A percentile compares a stretch with the other conserved stretches of the same genome.
phyloP scores from a whole-genome alignment of 2,113 vertebrate genomes.

The Synodontis membranacea region DNA sequence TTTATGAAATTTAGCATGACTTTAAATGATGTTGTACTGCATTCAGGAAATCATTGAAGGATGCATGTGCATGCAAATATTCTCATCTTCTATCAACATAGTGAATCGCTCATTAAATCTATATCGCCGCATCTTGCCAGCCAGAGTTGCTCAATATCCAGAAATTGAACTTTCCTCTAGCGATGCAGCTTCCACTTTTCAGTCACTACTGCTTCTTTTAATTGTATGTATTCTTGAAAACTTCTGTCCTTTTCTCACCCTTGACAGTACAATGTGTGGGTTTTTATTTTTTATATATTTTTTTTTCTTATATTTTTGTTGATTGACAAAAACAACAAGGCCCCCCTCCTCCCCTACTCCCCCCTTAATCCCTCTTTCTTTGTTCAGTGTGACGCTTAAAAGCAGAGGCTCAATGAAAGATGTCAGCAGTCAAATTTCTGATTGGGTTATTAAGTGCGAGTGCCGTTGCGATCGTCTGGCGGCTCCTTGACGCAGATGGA shows the following conservation, averaged over 20 bases:
- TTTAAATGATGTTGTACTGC: not conserved
- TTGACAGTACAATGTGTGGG: conserved; percentile 72
- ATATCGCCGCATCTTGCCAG: not conserved
- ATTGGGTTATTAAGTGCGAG: conserved; percentile 81
- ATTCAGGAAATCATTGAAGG: not conserved
- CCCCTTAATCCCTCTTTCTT: conserved; percentile 71
- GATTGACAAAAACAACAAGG: conserved; percentile 80
- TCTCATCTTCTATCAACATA: not conserved
- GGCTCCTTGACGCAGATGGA: conserved; percentile 75
- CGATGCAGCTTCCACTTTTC: conserved; percentile 75
- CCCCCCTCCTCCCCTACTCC: conserved; percentile 57
- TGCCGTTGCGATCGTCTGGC: conserved; percentile 67
- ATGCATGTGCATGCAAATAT: not conserved
- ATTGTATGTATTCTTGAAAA: conserved; percentile 67
- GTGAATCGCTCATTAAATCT: conserved; percentile 18
- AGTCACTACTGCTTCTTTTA: conserved; percentile 44
- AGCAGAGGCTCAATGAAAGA: conserved; percentile 66
- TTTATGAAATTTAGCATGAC: not conserved
- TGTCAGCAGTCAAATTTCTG: conserved; percentile 81
- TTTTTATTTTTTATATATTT: conserved; percentile 50
- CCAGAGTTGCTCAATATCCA: not conserved
- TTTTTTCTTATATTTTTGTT: conserved; percentile 61
- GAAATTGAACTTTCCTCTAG: conserved; percentile 46
- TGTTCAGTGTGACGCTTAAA: conserved; percentile 77
- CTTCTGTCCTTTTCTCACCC: conserved; percentile 60